phyloP scores from a whole-genome alignment of 2,113 vertebrate genomes.

The Centrocercus urophasianus region DNA sequence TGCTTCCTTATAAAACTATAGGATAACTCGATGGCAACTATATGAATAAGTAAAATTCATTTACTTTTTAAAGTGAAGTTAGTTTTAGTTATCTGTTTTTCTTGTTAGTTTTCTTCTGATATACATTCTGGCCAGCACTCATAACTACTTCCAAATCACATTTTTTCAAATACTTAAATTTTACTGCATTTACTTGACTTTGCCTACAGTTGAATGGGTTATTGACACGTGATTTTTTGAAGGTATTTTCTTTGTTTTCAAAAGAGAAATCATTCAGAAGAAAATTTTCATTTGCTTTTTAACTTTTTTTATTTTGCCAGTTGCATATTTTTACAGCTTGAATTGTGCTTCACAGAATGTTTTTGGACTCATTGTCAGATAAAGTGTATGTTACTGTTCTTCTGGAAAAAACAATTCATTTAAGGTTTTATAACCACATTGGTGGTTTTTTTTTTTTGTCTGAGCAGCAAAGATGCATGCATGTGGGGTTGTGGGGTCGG shows the following conservation, averaged over 20 bases:
- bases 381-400: neutral
- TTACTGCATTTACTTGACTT: neutral
- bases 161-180: neutral
- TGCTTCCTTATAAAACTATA: neutral
- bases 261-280: neutral
- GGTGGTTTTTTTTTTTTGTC: neutral
- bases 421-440: neutral
- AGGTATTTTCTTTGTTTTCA: neutral
- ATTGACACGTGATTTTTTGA: neutral
- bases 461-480: neutral
- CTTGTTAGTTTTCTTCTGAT: neutral
- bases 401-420: neutral
- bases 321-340: neutral
- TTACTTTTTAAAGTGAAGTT: neutral
- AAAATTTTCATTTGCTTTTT: neutral
- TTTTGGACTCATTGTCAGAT: neutral
- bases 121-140: neutral
- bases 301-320: neutral
- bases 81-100: neutral
- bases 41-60: neutral
- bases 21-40: neutral
- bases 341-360: neutral
- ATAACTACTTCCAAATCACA: neutral
- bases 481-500: neutral
- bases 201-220: neutral